A percentile compares a stretch with the other conserved stretches of the same genome.
These are phyloP conservation scores for Ectropis grisescens DNA, from an alignment of 1,140 invertebrate species.

Conservation along the genomic window DNA sequence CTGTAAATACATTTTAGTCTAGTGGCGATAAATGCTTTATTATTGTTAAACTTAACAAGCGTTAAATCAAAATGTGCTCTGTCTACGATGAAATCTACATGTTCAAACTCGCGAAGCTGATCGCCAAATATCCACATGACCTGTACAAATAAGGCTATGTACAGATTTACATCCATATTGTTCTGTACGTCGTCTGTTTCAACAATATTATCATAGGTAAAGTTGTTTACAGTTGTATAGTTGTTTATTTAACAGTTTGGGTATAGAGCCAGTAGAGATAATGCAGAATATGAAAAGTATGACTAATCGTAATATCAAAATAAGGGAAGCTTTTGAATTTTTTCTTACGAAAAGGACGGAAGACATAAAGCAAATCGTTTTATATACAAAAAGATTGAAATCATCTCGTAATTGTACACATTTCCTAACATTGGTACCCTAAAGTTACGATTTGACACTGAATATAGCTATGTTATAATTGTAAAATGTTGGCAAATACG, in stretches of 20 bases:
- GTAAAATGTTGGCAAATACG: constrained; percentile 47
- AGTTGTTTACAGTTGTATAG: too few relatives aligned
- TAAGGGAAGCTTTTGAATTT: constrained; percentile 11
- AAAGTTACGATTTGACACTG: constrained; percentile 64
- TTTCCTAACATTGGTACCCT: constrained; percentile 52
- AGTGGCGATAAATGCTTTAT: constrained; percentile 28
- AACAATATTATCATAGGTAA: constrained; percentile 9
- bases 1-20: constrained; percentile 49
- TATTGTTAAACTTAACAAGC: constrained; percentile 35
- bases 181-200: constrained; percentile 11
- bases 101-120: constrained; percentile 49
- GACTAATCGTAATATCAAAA: constrained; percentile 3
- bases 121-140: constrained; percentile 70
- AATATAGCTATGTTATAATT: constrained; percentile 33
- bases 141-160: constrained; percentile 55
- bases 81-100: constrained; percentile 37
- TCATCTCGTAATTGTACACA: constrained; percentile 37
- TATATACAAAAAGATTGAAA: constrained; percentile 32
- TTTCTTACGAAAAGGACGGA: constrained; percentile 54
- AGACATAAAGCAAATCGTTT: constrained; percentile 53
- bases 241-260: constrained; percentile 13
- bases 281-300: too few relatives aligned
- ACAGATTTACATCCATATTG: constrained; percentile 22
- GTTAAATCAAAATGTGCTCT: constrained; percentile 44
- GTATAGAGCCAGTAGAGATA: constrained; percentile 4